Percentiles rank a stretch among this genome's conserved stretches.
Conservation (phyloP, 2,888 invertebrate species). For the Drosophila prostipennis region DNA sequence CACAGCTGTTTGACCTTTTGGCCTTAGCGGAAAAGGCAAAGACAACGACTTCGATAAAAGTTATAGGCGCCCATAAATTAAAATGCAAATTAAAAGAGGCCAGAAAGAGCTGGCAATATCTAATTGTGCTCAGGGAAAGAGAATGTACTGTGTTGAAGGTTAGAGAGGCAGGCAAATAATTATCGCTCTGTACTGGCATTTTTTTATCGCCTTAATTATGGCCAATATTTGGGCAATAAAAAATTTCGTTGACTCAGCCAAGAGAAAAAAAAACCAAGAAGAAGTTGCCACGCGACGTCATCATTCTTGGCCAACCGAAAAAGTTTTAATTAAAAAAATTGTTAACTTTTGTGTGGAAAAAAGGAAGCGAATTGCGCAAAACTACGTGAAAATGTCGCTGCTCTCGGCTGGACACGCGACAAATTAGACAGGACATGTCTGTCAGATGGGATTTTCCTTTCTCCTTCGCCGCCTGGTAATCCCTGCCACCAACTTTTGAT, state of each 20-base stretch:
- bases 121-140: slow-evolving; percentile 2
- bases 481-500: slow-evolving; percentile 30
- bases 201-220: slow-evolving; percentile 69
- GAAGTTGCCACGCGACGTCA: slow-evolving; percentile 51
- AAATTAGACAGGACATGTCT: slow-evolving; percentile 41
- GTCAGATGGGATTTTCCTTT: slow-evolving; percentile 30
- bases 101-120: slow-evolving; percentile 12
- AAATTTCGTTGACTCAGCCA: slow-evolving; percentile 51
- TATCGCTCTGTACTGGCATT: slow-evolving; percentile 40
- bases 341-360: slow-evolving; percentile 29
- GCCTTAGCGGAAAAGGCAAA: slow-evolving; percentile 25
- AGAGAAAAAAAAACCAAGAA: slow-evolving; percentile 3
- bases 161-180: slow-evolving; percentile 45
- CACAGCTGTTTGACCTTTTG: slow-evolving; percentile 57
- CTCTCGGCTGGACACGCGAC: slow-evolving; percentile 28
- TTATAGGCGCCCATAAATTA: slow-evolving; percentile 72
- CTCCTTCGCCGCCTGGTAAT: slow-evolving; percentile 32
- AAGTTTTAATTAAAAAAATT: slow-evolving; percentile 73
- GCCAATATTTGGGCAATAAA: slow-evolving; percentile 71
- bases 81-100: slow-evolving; percentile 72
- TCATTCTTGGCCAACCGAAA: slow-evolving; percentile 27
- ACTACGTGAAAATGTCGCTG: slow-evolving; percentile 45
- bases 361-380: slow-evolving; percentile 21
- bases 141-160: slow-evolving; percentile 2
- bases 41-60: slow-evolving; percentile 61